Conservation (phyloP, 2,113 vertebrate genomes). For the Opisthocomus hoazin region DNA sequence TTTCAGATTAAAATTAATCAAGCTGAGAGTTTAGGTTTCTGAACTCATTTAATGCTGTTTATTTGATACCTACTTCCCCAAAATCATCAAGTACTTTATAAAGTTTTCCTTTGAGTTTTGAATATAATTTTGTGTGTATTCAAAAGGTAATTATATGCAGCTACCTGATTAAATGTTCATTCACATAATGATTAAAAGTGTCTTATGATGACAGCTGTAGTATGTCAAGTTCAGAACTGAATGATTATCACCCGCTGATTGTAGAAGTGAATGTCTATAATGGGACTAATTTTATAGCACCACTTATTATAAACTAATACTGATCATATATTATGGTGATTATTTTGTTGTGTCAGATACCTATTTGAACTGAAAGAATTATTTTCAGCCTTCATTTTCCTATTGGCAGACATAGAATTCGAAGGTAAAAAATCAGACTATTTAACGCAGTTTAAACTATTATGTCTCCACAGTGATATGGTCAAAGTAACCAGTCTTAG, state of each 20-base stretch:
- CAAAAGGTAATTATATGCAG: conserved; percentile 60
- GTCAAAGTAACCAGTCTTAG: neutral
- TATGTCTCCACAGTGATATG: neutral
- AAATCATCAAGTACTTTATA: conserved; percentile 33
- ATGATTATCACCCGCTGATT: conserved; percentile 45
- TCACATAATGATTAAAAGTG: conserved; percentile 48
- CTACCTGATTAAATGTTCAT: conserved; percentile 61
- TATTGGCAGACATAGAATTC: neutral
- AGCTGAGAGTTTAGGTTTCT: conserved; percentile 39
- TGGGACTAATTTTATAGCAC: conserved; percentile 6
- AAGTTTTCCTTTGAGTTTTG: conserved; percentile 57
- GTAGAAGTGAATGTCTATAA: conserved; percentile 38
- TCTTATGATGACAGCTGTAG: conserved; percentile 34
- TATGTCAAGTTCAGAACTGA: conserved; percentile 25
- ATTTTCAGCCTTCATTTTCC: neutral
- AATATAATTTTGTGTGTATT: conserved; percentile 55
- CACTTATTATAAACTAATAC: conserved; percentile 11
- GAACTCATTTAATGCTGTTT: conserved; percentile 42
- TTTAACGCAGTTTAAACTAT: neutral
- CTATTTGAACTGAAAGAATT: conserved; percentile 13
- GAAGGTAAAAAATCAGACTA: neutral
- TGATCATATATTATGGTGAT: conserved; percentile 6
- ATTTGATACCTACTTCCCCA: conserved; percentile 40
- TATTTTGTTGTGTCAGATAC: conserved; percentile 41
- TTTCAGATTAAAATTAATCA: conserved; percentile 54